These are phyloP conservation scores for Parnassius mnemosyne DNA, from an alignment of 2,888 invertebrate genomes.

Conservation along the genomic window DNA sequence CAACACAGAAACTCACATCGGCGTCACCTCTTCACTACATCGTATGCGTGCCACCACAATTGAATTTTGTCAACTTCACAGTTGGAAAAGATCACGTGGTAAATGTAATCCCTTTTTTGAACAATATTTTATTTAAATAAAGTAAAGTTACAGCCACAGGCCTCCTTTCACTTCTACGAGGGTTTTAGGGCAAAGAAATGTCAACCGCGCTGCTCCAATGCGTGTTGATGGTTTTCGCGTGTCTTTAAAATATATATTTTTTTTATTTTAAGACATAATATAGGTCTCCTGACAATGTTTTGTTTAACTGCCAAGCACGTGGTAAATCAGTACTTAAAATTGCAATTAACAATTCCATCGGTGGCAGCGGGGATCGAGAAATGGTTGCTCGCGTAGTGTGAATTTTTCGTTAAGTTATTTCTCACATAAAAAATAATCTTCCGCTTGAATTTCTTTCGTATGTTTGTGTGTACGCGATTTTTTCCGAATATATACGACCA, in stretches of 20 bases:
- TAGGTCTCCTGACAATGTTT: background rate
- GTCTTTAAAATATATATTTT: no score
- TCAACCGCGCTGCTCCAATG: no score
- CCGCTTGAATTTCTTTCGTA: background rate
- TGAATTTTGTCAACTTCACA: conserved; percentile 60
- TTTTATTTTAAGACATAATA: background rate
- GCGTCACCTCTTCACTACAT: conserved; percentile 40
- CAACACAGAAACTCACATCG: conserved; percentile 24
- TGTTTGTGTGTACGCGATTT: background rate
- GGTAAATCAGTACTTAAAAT: no score
- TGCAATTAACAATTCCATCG: no score
- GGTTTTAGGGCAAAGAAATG: background rate
- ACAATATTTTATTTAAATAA: background rate
- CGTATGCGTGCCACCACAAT: conserved; percentile 52
- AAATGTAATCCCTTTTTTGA: conserved; percentile 17
- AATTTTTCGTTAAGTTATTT: background rate
- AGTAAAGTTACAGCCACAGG: no score
- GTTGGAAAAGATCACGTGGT: conserved; percentile 55
- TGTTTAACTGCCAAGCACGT: no score
- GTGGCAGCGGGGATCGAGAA: no score
- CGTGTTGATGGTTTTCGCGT: no score
- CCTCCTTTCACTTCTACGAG: no score
- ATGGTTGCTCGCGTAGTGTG: background rate
- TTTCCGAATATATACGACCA: background rate
- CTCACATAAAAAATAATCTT: no score